These are phyloP conservation scores for Drosophila mimica DNA, from an alignment of 2,888 invertebrate species.

Conservation along the genomic window DNA sequence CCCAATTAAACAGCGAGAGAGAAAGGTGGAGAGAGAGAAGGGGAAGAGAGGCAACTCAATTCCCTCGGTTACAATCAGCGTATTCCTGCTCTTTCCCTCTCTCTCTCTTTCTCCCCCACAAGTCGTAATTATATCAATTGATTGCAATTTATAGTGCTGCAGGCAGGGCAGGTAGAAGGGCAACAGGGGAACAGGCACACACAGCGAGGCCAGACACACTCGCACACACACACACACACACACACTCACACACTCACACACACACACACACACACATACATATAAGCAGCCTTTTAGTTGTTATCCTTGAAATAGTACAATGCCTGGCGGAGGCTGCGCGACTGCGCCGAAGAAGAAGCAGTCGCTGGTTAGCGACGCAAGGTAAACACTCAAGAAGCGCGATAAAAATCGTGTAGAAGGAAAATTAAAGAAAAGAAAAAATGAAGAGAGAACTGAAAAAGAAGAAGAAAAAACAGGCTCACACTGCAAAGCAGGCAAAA, in stretches of 20 bases:
- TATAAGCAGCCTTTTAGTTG: constrained; percentile 51
- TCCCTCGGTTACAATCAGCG: constrained; percentile 51
- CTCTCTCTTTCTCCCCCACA: constrained; percentile 1
- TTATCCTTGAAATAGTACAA: constrained; percentile 83
- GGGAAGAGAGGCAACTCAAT: constrained; percentile 32
- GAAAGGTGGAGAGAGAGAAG: not conserved
- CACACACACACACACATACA: not conserved
- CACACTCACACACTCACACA: not conserved
- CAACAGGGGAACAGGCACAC: constrained; percentile 15
- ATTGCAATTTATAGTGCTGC: constrained; percentile 75
- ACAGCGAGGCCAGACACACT: constrained; percentile 6
- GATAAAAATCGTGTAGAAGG: constrained; percentile 62
- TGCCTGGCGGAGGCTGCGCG: constrained; percentile 77
- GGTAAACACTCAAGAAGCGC: constrained; percentile 63
- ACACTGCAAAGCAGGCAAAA: constrained; percentile 27
- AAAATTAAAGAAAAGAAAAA: constrained; percentile 37
- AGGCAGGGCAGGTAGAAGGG: constrained; percentile 36
- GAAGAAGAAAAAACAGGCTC: constrained; percentile 59
- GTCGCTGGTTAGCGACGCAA: constrained; percentile 37
- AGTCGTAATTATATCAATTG: constrained; percentile 74
- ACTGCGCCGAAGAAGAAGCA: constrained; percentile 41
- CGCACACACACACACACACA: constrained; percentile 16
- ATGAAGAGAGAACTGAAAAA: constrained; percentile 6
- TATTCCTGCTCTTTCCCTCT: not conserved
- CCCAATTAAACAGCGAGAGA: constrained; percentile 52